Percentiles rank a stretch among this genome's conserved stretches.
Conservation (phyloP, 2,888 invertebrate species). For the Halictus quadricinctus region DNA sequence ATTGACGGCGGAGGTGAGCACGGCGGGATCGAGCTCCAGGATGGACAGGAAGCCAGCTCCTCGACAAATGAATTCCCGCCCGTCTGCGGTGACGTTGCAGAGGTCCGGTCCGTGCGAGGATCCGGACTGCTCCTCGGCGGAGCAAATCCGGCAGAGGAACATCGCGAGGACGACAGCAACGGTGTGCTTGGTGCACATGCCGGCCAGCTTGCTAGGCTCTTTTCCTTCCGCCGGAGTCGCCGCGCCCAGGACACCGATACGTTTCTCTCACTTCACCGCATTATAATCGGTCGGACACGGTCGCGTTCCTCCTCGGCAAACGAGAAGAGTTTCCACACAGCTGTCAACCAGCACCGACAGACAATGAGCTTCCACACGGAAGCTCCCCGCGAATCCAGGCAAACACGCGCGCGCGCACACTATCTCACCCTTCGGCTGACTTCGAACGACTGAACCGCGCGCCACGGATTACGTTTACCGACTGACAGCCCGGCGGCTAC, state of each 20-base stretch:
- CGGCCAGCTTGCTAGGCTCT: slow-evolving; percentile 56
- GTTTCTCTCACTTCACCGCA: slow-evolving; percentile 57
- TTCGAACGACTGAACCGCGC: slow-evolving; percentile 29
- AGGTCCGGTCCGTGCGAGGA: slow-evolving; percentile 43
- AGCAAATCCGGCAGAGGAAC: slow-evolving; percentile 55
- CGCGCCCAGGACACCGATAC: slow-evolving; percentile 61
- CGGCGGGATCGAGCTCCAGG: slow-evolving; percentile 62
- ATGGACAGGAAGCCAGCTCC: slow-evolving; percentile 73
- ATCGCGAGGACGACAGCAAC: slow-evolving; percentile 59
- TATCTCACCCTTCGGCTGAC: background rate
- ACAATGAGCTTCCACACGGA: background rate
- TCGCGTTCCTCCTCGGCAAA: background rate
- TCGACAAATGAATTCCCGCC: slow-evolving; percentile 74
- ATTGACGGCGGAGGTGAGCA: slow-evolving; percentile 66
- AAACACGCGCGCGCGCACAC: slow-evolving; percentile 20
- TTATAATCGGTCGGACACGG: slow-evolving; percentile 30
- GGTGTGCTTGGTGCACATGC: slow-evolving; percentile 69
- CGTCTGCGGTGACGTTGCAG: slow-evolving; percentile 76
- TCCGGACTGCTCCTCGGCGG: slow-evolving; percentile 41
- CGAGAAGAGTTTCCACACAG: background rate
- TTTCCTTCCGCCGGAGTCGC: slow-evolving; percentile 58
- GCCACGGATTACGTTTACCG: slow-evolving; percentile 62
- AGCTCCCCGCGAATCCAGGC: slow-evolving; percentile 15
- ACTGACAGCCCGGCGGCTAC: slow-evolving; percentile 58
- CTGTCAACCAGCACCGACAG: background rate